Base-by-base conservation (phyloP, 2,888 invertebrate genomes). In the Zaprionus obscuricornis region DNA sequence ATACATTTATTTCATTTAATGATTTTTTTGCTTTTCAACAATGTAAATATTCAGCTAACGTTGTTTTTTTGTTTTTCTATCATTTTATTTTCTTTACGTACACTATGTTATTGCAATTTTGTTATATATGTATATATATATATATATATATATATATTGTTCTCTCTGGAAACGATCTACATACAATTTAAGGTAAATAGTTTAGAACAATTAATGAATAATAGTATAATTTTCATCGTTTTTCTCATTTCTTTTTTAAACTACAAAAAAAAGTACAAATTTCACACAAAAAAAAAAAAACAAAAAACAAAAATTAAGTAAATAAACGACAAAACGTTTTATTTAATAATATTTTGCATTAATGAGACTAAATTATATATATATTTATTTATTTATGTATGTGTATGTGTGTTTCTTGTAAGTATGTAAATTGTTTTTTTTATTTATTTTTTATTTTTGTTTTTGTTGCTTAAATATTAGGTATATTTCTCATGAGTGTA, bases 401-500 rank as follows among this genome's bases (percentile, higher is more conserved):
- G 22, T 16, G 13, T 24, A 17, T 22, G n/a, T n/a, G n/a, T n/a
- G n/a, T n/a, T n/a, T n/a, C n/a, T n/a, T n/a, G n/a, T 18, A 50
- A 16, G 24, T 50, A n/a, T n/a, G 20, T 66, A 47, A 55, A 56
- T 33, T 52, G 36, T 33, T 37, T 37, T 62, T 29, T 4, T 27
- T 27, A n/a, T n/a, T n/a, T n/a, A n/a, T n/a, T n/a, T n/a, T 26
- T 20, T 31, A 29, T 24, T 17, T 34, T 36, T 37, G n/a, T 56
- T 51, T 67, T 18, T 51, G 40, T 45, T 26, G 11, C 55, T 31
- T 71, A 62, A 60, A 58, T 72, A 55, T 59, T 63, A 67, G 42
- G 47, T 78, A 64, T 72, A 67, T 68, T 74, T 84, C 74, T 74
- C 76, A 85, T 84, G 84, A 84, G 84, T 84, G 86, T 84, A 84